phyloP scores from a whole-genome alignment of 2,888 invertebrate genomes.

The Anoplius nigerrimus region DNA sequence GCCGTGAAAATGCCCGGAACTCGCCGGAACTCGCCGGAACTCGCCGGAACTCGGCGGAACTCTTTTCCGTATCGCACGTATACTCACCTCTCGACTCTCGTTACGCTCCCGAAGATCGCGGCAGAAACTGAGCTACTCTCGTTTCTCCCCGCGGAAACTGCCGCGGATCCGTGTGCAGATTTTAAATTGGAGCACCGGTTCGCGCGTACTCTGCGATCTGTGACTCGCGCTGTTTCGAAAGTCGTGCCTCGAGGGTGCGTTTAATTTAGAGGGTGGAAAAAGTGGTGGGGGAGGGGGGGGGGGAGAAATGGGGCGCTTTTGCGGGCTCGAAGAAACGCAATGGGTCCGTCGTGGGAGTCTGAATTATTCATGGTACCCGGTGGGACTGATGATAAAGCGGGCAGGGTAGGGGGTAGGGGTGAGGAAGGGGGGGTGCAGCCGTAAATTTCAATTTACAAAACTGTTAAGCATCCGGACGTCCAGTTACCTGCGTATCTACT shows the following conservation, averaged over 20 bases:
- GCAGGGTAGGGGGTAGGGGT: conserved; percentile 19
- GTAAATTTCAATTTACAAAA: conserved; percentile 72
- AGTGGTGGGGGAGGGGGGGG: conserved; percentile 25
- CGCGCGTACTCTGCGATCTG: conserved; percentile 14
- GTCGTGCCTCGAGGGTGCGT: conserved; percentile 28
- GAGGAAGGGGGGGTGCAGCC: conserved; percentile 31
- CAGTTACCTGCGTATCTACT: conserved; percentile 52
- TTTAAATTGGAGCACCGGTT: no score
- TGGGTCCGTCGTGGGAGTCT: conserved; percentile 52
- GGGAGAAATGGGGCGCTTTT: conserved; percentile 23
- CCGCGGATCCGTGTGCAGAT: no score
- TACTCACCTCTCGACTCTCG: no score
- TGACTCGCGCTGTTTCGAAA: conserved; percentile 39
- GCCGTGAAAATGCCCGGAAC: no score
- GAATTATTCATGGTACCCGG: conserved; percentile 65
- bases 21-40: no score
- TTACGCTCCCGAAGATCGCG: no score
- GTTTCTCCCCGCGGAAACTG: no score
- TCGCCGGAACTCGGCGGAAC: no score
- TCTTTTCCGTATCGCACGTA: no score
- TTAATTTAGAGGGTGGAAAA: conserved; percentile 49
- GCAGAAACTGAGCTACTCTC: no score
- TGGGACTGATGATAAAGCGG: conserved; percentile 51
- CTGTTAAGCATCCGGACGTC: conserved; percentile 60
- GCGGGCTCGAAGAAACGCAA: conserved; percentile 29